These are phyloP conservation scores for Lucinisca nassula DNA, from an alignment of 2,888 invertebrate genomes.

Conservation along the genomic window DNA sequence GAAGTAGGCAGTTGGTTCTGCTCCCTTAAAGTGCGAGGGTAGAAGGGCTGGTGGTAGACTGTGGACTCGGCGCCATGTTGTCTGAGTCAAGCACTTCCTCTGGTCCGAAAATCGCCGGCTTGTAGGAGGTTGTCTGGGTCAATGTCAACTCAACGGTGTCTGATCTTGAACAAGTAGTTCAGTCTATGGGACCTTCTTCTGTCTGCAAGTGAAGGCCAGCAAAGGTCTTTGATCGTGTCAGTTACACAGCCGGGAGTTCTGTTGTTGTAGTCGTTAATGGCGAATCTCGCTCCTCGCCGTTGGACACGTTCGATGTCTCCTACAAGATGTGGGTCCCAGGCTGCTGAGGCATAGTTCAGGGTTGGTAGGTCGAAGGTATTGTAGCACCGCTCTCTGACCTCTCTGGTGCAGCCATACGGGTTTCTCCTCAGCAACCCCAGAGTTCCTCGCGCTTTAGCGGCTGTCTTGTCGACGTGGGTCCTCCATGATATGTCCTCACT, in stretches of 20 bases:
- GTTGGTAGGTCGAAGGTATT: conserved; percentile 9
- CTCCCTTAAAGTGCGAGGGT: too few relatives aligned
- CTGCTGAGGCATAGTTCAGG: background rate
- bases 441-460: too few relatives aligned
- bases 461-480: too few relatives aligned
- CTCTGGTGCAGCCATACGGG: background rate
- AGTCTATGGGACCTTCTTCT: background rate
- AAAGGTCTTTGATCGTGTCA: background rate
- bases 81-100: background rate
- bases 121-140: background rate
- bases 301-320: too few relatives aligned
- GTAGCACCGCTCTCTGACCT: background rate
- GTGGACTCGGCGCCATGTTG: background rate
- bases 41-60: too few relatives aligned
- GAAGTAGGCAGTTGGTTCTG: too few relatives aligned
- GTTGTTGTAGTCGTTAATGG: background rate
- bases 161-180: background rate
- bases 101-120: background rate
- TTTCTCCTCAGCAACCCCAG: too few relatives aligned
- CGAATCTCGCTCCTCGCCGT: background rate
- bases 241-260: conserved; percentile 1
- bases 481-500: too few relatives aligned
- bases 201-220: background rate
- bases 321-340: conserved; percentile 3
- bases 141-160: background rate